Conservation (phyloP, 2,888 invertebrate genomes). For the Scelioninae gen. 2 region DNA sequence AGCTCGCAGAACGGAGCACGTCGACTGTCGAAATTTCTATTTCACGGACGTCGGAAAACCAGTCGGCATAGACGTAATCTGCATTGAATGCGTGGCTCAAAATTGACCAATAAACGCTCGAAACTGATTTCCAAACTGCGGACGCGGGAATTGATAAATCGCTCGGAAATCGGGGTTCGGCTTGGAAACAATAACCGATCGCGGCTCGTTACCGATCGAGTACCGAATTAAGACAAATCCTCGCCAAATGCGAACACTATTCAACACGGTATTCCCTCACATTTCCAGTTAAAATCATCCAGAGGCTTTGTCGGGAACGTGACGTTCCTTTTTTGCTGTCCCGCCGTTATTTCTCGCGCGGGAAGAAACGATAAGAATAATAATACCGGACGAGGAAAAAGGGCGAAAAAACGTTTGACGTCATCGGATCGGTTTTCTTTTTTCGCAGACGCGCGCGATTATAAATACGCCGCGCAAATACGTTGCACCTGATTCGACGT, state of each 20-base stretch:
- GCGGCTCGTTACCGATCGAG: too few species aligned
- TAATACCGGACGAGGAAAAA: neutral
- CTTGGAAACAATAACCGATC: slow-evolving; percentile 18
- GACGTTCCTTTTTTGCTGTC: too few species aligned
- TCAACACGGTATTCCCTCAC: too few species aligned
- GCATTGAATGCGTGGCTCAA: slow-evolving; percentile 41
- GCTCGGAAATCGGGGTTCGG: slow-evolving; percentile 17
- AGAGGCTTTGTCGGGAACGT: too few species aligned
- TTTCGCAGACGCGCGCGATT: neutral
- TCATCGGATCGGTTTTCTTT: neutral
- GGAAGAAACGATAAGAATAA: too few species aligned
- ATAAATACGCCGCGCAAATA: neutral
- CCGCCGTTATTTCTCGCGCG: too few species aligned
- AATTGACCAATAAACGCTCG: slow-evolving; percentile 47
- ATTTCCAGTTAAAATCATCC: too few species aligned
- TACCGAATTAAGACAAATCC: too few species aligned
- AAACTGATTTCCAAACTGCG: slow-evolving; percentile 31
- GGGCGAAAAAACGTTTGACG: too few species aligned
- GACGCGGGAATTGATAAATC: slow-evolving; percentile 32
- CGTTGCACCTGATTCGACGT: slow-evolving; percentile 10
- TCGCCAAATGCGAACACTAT: too few species aligned
- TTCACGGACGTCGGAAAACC: slow-evolving; percentile 22
- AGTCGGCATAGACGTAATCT: slow-evolving; percentile 37
- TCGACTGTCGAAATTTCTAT: too few species aligned
- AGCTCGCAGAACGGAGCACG: too few species aligned